Percentiles rank a stretch among this genome's conserved stretches.
These are phyloP conservation scores for Calidris pugnax DNA, from an alignment of 2,113 vertebrate genomes.

Conservation along the genomic window DNA sequence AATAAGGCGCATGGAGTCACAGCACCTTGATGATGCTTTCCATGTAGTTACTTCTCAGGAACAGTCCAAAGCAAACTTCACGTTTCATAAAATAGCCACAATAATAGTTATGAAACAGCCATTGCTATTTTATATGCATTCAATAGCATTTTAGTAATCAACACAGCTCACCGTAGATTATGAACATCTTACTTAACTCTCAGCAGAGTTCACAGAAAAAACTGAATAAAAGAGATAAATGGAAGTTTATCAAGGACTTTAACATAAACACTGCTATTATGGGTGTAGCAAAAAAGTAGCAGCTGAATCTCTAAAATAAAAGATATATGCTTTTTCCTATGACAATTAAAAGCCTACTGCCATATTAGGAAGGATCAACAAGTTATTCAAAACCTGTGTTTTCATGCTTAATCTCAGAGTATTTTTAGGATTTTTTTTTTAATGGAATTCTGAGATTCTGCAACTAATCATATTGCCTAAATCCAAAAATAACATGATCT, in stretches of 20 bases:
- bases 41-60: neutral
- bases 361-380: neutral
- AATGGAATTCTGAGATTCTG: neutral
- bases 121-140: neutral
- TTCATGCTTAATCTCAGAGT: neutral
- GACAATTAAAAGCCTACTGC: neutral
- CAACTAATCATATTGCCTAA: neutral
- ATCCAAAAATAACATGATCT: conserved; percentile 6
- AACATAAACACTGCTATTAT: neutral
- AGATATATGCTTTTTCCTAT: neutral
- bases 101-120: neutral
- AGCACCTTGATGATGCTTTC: neutral
- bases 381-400: neutral
- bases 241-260: neutral
- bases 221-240: neutral
- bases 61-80: neutral
- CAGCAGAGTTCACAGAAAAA: neutral
- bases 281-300: neutral
- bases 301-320: neutral
- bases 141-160: neutral
- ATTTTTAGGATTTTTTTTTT: neutral
- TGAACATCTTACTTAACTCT: neutral
- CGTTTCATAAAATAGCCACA: accelerated
- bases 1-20: neutral
- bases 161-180: neutral